These are phyloP conservation scores for Trichonephila inaurata DNA, from an alignment of 1,140 invertebrate species.

Conservation along the genomic window DNA sequence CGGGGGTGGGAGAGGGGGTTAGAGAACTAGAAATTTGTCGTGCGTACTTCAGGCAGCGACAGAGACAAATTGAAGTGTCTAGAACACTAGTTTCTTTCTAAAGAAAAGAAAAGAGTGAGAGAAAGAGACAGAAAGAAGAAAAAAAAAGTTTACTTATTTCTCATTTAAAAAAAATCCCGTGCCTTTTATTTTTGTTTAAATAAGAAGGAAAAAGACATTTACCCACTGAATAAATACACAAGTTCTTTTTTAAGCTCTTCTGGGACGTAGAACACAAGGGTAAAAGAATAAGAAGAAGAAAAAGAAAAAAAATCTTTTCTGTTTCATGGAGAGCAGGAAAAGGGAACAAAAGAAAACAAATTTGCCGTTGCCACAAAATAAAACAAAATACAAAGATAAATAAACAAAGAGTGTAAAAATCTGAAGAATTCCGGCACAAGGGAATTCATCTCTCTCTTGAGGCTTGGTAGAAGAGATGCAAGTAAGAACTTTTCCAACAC, in stretches of 20 bases:
- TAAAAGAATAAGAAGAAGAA: conserved; percentile 9
- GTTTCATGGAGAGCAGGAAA: conserved; percentile 39
- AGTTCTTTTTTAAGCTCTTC: conserved; percentile 19
- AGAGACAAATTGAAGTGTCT: conserved; percentile 75
- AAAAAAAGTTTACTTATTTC: conserved; percentile 49
- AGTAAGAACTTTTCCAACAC: conserved; percentile 72
- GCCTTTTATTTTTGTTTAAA: conserved; percentile 47
- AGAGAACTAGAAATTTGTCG: conserved; percentile 51
- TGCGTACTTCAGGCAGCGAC: conserved; percentile 42
- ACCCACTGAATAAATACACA: conserved; percentile 67
- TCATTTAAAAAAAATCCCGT: conserved; percentile 25
- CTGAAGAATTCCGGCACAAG: conserved; percentile 56
- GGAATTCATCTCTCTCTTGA: conserved; percentile 42
- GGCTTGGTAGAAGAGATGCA: background rate
- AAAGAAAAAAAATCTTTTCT: conserved; percentile 15
- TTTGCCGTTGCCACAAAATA: conserved; percentile 75
- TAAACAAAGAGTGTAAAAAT: conserved; percentile 71
- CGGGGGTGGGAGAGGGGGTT: too few relatives aligned
- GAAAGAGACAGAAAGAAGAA: background rate
- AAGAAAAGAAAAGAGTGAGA: background rate
- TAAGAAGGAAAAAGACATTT: conserved; percentile 54
- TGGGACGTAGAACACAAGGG: background rate
- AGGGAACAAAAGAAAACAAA: conserved; percentile 76
- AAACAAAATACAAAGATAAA: conserved; percentile 76
- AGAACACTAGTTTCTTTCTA: conserved; percentile 63